Conservation (phyloP, 64 coral and sea anemone species). For the Trachythela sp. region DNA sequence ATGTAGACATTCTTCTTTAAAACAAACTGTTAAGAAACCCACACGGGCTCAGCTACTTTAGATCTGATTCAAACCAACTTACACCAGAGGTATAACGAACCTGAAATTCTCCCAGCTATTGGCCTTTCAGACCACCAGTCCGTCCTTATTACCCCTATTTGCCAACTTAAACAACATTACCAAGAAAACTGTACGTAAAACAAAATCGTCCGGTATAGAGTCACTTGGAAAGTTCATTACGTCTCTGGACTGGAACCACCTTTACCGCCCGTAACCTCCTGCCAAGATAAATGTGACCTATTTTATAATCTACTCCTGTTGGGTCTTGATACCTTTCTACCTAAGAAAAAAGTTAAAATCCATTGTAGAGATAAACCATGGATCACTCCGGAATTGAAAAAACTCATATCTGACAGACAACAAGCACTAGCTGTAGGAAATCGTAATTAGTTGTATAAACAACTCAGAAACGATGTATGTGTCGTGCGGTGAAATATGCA, state of each 20-base stretch:
- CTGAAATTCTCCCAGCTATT: conserved; percentile 25
- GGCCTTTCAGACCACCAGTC: too few relatives aligned
- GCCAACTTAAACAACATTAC: conserved; percentile 41
- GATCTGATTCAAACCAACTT: conserved; percentile 45
- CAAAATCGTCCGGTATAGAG: too few relatives aligned
- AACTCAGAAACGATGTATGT: conserved; percentile 39
- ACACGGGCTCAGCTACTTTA: conserved; percentile 37
- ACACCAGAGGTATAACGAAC: conserved; percentile 34
- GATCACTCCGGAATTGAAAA: too few relatives aligned
- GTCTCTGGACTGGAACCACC: conserved; percentile 42
- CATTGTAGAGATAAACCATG: too few relatives aligned
- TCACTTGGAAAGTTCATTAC: conserved; percentile 28
- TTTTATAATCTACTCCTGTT: conserved; percentile 41
- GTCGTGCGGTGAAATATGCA: too few relatives aligned
- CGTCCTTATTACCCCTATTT: too few relatives aligned
- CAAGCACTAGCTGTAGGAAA: conserved; percentile 36
- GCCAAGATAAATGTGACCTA: conserved; percentile 47
- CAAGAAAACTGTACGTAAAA: conserved; percentile 35
- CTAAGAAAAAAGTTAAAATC: too few relatives aligned
- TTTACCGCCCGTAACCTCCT: conserved; percentile 36
- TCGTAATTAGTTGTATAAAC: conserved; percentile 3
- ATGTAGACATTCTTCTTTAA: conserved; percentile 25
- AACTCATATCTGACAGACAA: conserved; percentile 23
- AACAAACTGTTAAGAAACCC: conserved; percentile 33
- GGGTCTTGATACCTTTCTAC: too few relatives aligned